Evolutionary conservation across 2,888 invertebrate genomes (phyloP).

Genomic region (Keiferia lycopersicella): DNA sequence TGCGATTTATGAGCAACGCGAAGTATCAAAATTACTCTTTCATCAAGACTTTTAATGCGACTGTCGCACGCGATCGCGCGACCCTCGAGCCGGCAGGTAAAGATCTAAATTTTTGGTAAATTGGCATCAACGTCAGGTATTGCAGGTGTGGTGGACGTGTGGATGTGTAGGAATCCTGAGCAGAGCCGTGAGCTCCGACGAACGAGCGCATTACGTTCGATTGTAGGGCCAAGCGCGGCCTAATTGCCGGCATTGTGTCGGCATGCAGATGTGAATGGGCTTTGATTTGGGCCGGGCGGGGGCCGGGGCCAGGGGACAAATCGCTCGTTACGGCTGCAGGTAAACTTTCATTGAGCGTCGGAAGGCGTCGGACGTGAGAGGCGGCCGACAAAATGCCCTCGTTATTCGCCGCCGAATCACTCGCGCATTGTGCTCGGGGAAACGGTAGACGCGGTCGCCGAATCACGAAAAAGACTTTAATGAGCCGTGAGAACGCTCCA

Average conservation of each 20-base stretch:
- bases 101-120: slow-evolving; percentile 10
- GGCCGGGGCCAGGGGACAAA: slow-evolving; percentile 78
- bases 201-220: slow-evolving; percentile 78
- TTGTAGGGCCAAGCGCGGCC: slow-evolving; percentile 76
- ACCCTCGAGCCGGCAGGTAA: slow-evolving; percentile 15
- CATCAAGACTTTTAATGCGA: slow-evolving; percentile 18
- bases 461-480: slow-evolving; percentile 80
- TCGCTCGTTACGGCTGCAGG: slow-evolving; percentile 82
- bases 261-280: slow-evolving; percentile 83
- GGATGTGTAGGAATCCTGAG: slow-evolving; percentile 23
- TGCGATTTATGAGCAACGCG: slow-evolving; percentile 24
- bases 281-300: slow-evolving; percentile 77
- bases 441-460: slow-evolving; percentile 80
- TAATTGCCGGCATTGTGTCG: slow-evolving; percentile 82
- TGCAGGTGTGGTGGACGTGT: slow-evolving; percentile 8
- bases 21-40: slow-evolving; percentile 20
- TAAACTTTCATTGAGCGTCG: slow-evolving; percentile 82
- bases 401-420: slow-evolving; percentile 82
- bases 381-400: slow-evolving; percentile 81
- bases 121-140: slow-evolving; percentile 16
- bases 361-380: slow-evolving; percentile 82
- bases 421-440: slow-evolving; percentile 79
- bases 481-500: slow-evolving; percentile 79
- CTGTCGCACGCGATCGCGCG: slow-evolving; percentile 23
- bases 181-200: slow-evolving; percentile 54